A percentile compares a stretch with the other conserved stretches of the same genome.
Evolutionary conservation across 2,113 vertebrate species (phyloP).

Genomic region (Madoqua kirkii): DNA sequence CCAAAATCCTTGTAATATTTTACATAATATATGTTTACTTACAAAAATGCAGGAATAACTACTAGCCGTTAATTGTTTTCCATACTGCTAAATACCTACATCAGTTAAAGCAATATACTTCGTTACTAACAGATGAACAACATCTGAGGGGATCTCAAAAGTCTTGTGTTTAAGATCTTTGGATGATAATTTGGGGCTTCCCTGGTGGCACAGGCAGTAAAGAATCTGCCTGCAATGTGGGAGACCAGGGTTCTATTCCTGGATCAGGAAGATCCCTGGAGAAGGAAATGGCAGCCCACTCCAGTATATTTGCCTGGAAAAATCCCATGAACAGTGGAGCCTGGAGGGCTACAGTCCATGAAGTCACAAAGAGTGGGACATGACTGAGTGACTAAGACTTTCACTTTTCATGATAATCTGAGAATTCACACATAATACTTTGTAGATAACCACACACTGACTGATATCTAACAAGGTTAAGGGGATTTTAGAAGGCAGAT

Average conservation of each 20-base stretch:
- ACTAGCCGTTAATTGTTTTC: slow-evolving; percentile 17
- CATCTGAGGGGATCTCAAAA: slow-evolving; percentile 39
- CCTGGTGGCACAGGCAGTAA: background rate
- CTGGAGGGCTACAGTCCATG: background rate
- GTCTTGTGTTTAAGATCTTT: slow-evolving; percentile 9
- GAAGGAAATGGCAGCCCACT: background rate
- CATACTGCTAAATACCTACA: slow-evolving; percentile 66
- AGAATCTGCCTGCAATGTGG: background rate
- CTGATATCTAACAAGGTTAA: slow-evolving; percentile 23
- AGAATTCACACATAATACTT: slow-evolving; percentile 40
- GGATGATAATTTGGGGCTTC: slow-evolving; percentile 31
- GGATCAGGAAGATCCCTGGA: background rate
- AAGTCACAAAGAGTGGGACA: background rate
- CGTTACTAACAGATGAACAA: slow-evolving; percentile 67
- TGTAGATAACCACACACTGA: slow-evolving; percentile 47
- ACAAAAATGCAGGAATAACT: background rate
- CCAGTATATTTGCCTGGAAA: background rate
- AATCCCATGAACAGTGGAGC: background rate
- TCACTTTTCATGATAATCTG: background rate
- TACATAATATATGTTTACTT: slow-evolving; percentile 36
- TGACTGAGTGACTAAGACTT: background rate
- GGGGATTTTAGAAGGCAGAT: background rate
- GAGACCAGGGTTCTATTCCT: background rate
- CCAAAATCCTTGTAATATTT: slow-evolving; percentile 49
- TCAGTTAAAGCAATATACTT: slow-evolving; percentile 55